Evolutionary conservation across 2,888 invertebrate genomes (phyloP), one percentile per base, ranked within the genome.

Genomic region (Hemicrepidius hirtus): DNA sequence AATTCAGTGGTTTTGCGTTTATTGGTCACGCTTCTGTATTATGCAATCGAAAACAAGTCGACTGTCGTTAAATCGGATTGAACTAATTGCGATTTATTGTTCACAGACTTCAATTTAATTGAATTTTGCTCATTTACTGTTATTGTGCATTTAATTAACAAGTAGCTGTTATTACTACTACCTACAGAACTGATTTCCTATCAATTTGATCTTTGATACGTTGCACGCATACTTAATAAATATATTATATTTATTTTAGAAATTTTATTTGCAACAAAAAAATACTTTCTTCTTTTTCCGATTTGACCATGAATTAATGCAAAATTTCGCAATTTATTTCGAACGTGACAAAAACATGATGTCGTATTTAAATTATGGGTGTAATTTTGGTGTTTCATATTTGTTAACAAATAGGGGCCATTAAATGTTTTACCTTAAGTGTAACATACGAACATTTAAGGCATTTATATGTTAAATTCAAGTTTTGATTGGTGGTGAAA

Each of bases 11-110:
- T 62, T 74, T 68, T 71, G 74, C 65, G 71, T 76, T 76, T 71
- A 75, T 78, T 74, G 79, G 80, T 80, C 80, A 80, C 80, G 82
- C 79, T 80, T 75, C 78, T 77, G 76, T 76, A 75, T 80, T 80
- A 80, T 81, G 78, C 77, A 81, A 82, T 80, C 77, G 77, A 77
- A 78, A 77, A 75, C 78, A 72, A 75, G 75, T 77, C 73, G 77
- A 76, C 77, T 79, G 78, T 79, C 80, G 78, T 78, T 79, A 76
- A 78, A 77, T 78, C 68, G 49, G 81, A 80, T 79, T 79, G 82
- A 82, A 82, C 83, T 83, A 83, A 83, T 83, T 83, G 82, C 83
- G 79, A 83, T 83, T 83, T 83, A 83, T 83, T 83, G 83, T 83
- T 79, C 76, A 73, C 73, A 76, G 79, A 78, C 82, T 82, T 82